phyloP scores from a whole-genome alignment of 1,140 invertebrate species.

The Zaprionus tsacasi region DNA sequence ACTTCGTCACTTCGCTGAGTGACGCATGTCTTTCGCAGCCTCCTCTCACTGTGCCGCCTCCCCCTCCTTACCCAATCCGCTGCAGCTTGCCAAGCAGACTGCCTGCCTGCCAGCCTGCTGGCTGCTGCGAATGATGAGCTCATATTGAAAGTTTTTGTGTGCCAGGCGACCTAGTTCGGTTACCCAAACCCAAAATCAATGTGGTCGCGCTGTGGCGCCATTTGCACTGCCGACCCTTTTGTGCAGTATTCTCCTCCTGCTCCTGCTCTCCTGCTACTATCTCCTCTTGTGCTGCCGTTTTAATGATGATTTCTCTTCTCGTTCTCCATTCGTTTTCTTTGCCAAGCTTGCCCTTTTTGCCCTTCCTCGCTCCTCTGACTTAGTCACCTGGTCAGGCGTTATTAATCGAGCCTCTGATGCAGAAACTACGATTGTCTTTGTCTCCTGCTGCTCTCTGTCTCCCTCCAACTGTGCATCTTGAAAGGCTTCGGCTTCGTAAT shows the following conservation, averaged over 20 bases:
- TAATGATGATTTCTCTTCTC: conserved; percentile 57
- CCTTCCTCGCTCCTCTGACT: conserved; percentile 49
- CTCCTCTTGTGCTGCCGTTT: conserved; percentile 6
- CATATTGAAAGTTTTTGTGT: conserved; percentile 77
- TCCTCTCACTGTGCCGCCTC: conserved; percentile 27
- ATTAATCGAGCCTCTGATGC: conserved; percentile 78
- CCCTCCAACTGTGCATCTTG: conserved; percentile 43
- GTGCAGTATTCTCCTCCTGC: conserved; percentile 37
- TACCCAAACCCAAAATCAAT: conserved; percentile 75
- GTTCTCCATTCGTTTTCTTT: conserved; percentile 24
- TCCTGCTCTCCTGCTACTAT: neutral
- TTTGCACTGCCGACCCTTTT: conserved; percentile 75
- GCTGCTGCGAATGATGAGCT: conserved; percentile 63
- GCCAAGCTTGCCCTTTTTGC: conserved; percentile 10
- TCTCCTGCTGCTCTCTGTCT: conserved; percentile 1
- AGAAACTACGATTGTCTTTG: conserved; percentile 51
- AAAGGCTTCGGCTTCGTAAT: conserved; percentile 56
- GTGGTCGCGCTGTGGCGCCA: conserved; percentile 72
- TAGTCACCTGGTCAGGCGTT: conserved; percentile 71
- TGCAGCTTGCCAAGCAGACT: neutral
- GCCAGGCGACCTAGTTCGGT: conserved; percentile 69
- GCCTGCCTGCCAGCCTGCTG: neutral
- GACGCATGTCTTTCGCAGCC: conserved; percentile 67
- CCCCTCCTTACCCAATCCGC: neutral
- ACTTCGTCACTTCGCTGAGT: conserved; percentile 39